Evolutionary conservation across 2,888 invertebrate genomes (phyloP), one percentile per base, ranked within the genome.

Genomic region (Epinotia nisella): DNA sequence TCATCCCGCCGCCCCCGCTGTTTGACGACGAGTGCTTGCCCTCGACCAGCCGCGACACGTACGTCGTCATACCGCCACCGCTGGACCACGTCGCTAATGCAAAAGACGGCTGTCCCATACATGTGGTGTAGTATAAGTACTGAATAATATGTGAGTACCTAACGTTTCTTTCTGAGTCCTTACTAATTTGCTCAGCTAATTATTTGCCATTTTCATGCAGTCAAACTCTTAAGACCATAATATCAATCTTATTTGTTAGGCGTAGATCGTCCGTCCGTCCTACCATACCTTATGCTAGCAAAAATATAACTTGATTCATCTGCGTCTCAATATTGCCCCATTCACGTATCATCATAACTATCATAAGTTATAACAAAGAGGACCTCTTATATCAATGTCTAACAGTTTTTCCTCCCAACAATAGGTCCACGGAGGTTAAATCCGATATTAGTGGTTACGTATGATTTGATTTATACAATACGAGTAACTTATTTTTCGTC

Each of bases 1-100:
- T 94, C 78, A 93, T 94, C 9, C 94, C 94, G 0, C 94, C 94
- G 0, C 94, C 94, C 0, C 94, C 94, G 45, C 79, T 93, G 73
- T 93, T 94, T 72, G 92, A 90, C 9, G 87, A 87, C 49, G 87
- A 86, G 13, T 73, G 66, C 60, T 80, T 80, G 75, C 83, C 87
- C 68, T 82, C 82, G 35, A 79, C 86, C n/a, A 88, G 91, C 75
- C 86, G 93, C 74, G 93, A 94, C 78, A 91, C 94, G 24, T 94
- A 94, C 71, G 94, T 94, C 78, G 92, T 93, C 74, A 94, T 94
- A 80, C 86, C 93, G 41, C 91, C 93, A 17, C 91, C 93, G 62
- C 76, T 93, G 71, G 90, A 92, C 71, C 88, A 84, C 77, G 84
- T 85, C 55, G 64, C 68, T 53, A 88, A 84, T 79, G 85, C 88